These are phyloP conservation scores for Choloepus didactylus DNA, from an alignment of 2,797 vertebrate species.

Conservation along the genomic window DNA sequence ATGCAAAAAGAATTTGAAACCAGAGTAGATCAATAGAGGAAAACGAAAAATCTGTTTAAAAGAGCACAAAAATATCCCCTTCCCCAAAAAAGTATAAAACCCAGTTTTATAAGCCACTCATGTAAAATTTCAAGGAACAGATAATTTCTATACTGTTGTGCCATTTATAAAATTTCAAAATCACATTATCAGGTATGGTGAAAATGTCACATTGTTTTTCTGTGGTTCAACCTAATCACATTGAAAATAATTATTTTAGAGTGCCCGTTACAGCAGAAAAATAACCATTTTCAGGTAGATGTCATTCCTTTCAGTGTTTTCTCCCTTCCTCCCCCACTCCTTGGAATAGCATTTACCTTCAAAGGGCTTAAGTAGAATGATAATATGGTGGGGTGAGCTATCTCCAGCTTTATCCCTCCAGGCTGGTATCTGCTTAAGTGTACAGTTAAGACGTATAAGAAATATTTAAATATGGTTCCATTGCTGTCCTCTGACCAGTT, in stretches of 20 bases:
- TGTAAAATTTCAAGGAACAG: not conserved
- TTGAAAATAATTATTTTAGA: not conserved
- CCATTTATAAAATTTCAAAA: constrained; percentile 10
- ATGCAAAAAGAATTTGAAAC: not conserved
- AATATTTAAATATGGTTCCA: not conserved
- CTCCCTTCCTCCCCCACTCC: not conserved
- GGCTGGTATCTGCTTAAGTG: not conserved
- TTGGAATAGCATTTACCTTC: not conserved
- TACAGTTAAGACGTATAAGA: not conserved
- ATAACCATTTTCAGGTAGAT: not conserved
- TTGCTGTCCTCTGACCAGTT: not conserved
- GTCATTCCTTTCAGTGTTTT: not conserved
- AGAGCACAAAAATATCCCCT: not conserved
- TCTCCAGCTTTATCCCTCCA: not conserved
- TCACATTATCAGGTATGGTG: not conserved
- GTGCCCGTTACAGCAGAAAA: not conserved
- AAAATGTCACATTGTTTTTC: not conserved
- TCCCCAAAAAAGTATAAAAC: not conserved
- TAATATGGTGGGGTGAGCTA: not conserved
- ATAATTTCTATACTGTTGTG: not conserved
- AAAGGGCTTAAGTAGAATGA: not conserved
- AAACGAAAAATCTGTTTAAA: not conserved
- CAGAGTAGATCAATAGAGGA: not conserved
- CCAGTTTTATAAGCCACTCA: not conserved
- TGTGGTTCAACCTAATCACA: not conserved